phyloP scores from a whole-genome alignment of 2,888 invertebrate genomes.

The Venusia cambrica region DNA sequence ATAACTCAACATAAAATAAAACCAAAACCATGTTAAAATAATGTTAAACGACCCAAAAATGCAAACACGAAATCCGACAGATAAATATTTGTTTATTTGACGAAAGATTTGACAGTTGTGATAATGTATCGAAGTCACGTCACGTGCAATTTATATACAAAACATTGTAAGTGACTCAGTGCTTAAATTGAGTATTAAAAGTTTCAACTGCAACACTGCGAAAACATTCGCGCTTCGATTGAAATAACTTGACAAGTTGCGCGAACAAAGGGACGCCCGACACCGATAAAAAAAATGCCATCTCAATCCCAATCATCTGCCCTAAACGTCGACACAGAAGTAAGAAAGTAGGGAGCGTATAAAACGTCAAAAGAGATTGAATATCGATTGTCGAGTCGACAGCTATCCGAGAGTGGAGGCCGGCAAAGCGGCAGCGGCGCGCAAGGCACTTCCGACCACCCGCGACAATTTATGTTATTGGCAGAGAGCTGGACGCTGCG shows the following conservation, averaged over 20 bases:
- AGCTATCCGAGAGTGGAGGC: slow-evolving; percentile 53
- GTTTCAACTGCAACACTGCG: slow-evolving; percentile 11
- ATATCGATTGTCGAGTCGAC: slow-evolving; percentile 77
- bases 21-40: slow-evolving; percentile 22
- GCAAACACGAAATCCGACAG: slow-evolving; percentile 15
- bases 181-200: slow-evolving; percentile 12
- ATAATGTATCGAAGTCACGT: slow-evolving; percentile 23
- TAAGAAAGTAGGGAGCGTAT: slow-evolving; percentile 71
- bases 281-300: slow-evolving; percentile 53
- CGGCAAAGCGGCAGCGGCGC: slow-evolving; percentile 30
- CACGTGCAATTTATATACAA: slow-evolving; percentile 16
- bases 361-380: slow-evolving; percentile 78
- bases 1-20: slow-evolving; percentile 13
- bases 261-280: slow-evolving; percentile 45
- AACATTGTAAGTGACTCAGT: no score
- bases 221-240: slow-evolving; percentile 17
- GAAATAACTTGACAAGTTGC: slow-evolving; percentile 19
- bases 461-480: slow-evolving; percentile 79
- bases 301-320: slow-evolving; percentile 61
- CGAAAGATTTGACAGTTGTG: slow-evolving; percentile 23
- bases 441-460: slow-evolving; percentile 61
- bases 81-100: slow-evolving; percentile 18
- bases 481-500: slow-evolving; percentile 63
- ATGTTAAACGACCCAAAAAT: slow-evolving; percentile 12
- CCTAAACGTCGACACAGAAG: slow-evolving; percentile 72